phyloP scores from a whole-genome alignment of 2,797 vertebrate genomes.

The Scolopax bukidnonensis region DNA sequence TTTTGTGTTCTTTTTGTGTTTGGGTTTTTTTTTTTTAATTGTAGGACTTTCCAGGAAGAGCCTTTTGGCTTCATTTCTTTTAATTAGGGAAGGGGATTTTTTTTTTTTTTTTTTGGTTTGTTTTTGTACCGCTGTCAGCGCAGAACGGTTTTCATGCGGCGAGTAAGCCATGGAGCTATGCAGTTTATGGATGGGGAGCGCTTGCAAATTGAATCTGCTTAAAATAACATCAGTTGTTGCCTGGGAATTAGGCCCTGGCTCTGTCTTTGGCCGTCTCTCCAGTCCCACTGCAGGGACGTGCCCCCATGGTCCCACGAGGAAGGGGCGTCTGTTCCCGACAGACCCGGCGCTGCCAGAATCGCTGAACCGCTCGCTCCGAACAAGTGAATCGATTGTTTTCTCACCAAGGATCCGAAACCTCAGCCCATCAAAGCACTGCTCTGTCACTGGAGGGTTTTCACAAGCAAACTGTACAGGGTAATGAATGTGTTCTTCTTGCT shows the following conservation, averaged over 20 bases:
- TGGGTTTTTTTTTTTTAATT: not conserved
- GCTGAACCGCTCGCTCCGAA: not conserved
- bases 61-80: not conserved
- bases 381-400: slow-evolving; percentile 7
- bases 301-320: not conserved
- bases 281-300: not conserved
- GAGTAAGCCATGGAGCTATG: not conserved
- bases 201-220: not conserved
- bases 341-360: not conserved
- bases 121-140: not conserved
- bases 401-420: not conserved
- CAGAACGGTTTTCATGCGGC: not conserved
- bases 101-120: not conserved
- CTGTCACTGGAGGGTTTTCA: slow-evolving; percentile 53
- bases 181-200: slow-evolving; percentile 2
- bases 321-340: not conserved
- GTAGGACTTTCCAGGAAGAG: not conserved
- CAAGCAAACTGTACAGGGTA: slow-evolving; percentile 47
- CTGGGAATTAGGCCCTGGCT: not conserved
- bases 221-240: slow-evolving; percentile 20
- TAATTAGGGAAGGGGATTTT: not conserved
- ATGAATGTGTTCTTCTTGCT: slow-evolving; percentile 47
- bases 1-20: too few species aligned
- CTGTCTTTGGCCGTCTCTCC: not conserved
- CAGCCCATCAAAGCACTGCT: slow-evolving; percentile 33